A percentile compares a stretch with the other conserved stretches of the same genome.
Conservation (phyloP, 2,888 invertebrate genomes). For the Holacanthella duospinosa region DNA sequence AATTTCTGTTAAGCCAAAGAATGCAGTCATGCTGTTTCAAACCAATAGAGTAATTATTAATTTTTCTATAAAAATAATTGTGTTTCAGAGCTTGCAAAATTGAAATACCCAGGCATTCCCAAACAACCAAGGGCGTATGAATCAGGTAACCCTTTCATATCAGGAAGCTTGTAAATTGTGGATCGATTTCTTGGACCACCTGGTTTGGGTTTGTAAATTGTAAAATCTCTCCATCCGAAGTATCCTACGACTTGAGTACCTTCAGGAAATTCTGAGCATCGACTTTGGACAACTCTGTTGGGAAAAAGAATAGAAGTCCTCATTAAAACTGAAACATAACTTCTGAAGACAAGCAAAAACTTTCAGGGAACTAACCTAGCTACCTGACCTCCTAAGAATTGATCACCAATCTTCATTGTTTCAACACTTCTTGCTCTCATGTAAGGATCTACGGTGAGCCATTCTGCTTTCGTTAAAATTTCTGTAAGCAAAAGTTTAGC, state of each 20-base stretch:
- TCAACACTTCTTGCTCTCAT: conserved; percentile 42
- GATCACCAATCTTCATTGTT: conserved; percentile 8
- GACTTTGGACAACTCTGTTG: conserved; percentile 56
- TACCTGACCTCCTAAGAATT: conserved; percentile 14
- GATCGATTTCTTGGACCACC: conserved; percentile 20
- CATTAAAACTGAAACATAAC: no score
- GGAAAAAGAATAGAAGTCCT: no score
- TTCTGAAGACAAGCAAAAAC: no score
- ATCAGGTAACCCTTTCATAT: conserved; percentile 50
- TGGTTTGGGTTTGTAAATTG: conserved; percentile 44
- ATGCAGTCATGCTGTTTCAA: conserved; percentile 55
- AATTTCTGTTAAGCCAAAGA: conserved; percentile 61
- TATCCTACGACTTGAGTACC: conserved; percentile 53
- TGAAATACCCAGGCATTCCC: conserved; percentile 33
- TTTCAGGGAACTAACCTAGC: conserved; percentile 7
- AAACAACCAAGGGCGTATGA: conserved; percentile 46
- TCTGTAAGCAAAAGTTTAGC: conserved; percentile 33
- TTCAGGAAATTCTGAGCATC: conserved; percentile 53
- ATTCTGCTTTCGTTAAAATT: conserved; percentile 55
- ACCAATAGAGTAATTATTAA: background rate
- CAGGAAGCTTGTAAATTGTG: conserved; percentile 44
- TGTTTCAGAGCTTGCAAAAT: background rate
- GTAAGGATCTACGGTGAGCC: conserved; percentile 64
- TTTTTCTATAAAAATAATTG: background rate
- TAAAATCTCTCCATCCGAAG: conserved; percentile 59